A percentile compares a stretch with the other conserved stretches of the same genome.
Evolutionary conservation across 2,888 invertebrate genomes (phyloP).

Genomic region (Hypercompe scribonia): DNA sequence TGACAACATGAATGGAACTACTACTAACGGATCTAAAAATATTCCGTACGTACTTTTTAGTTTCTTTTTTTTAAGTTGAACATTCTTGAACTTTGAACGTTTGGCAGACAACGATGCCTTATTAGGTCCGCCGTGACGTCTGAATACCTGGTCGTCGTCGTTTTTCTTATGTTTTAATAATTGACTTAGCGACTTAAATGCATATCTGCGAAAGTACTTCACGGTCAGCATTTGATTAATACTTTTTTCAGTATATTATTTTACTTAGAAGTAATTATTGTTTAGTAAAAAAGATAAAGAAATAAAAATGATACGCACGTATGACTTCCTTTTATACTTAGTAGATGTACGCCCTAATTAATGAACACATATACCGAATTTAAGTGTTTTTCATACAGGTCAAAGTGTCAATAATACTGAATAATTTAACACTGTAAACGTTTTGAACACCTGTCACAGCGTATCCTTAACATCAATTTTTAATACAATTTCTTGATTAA

Average conservation of each 20-base stretch:
- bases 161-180: background rate
- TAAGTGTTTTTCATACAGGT: background rate
- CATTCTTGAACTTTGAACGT: conserved; percentile 1
- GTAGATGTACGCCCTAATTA: background rate
- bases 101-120: background rate
- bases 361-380: background rate
- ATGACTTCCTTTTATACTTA: background rate
- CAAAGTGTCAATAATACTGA: conserved; percentile 1
- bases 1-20: background rate
- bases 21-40: background rate
- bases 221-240: background rate
- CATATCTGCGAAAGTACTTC: background rate
- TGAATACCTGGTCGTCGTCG: background rate
- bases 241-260: background rate
- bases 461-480: background rate
- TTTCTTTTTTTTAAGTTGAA: background rate
- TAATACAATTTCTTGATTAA: background rate
- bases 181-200: background rate
- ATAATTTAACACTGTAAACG: background rate
- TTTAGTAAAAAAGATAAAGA: background rate
- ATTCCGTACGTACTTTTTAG: background rate
- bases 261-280: background rate
- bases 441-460: background rate
- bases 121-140: background rate
- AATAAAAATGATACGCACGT: background rate